Conservation (phyloP, 2,113 vertebrate genomes). For the Dermatemys mawii region DNA sequence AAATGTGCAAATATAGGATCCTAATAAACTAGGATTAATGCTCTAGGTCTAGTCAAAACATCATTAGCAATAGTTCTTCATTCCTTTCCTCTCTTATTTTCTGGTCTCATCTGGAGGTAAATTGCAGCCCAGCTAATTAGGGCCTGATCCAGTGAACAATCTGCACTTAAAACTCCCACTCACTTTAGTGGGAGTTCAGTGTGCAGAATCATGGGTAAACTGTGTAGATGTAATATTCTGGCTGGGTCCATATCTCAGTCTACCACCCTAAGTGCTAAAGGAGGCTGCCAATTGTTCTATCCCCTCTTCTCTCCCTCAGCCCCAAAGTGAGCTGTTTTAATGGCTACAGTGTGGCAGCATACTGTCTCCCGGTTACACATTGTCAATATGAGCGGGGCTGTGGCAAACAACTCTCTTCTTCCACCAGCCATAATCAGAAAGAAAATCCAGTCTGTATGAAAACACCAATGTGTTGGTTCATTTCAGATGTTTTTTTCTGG, state of each 20-base stretch:
- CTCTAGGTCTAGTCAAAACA: not conserved
- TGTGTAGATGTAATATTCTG: not conserved
- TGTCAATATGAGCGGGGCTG: not conserved
- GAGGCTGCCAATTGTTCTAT: not conserved
- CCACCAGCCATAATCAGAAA: not conserved
- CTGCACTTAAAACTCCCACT: not conserved
- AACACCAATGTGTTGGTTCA: not conserved
- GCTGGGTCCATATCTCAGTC: not conserved
- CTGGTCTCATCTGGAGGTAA: not conserved
- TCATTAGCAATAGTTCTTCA: not conserved
- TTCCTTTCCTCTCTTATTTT: slow-evolving; percentile 5
- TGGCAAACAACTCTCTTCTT: slow-evolving; percentile 2
- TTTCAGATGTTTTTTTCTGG: not conserved
- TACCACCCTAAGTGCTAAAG: not conserved
- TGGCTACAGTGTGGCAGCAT: not conserved
- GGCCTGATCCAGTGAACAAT: not conserved
- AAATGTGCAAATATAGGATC: not conserved
- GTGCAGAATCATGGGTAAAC: not conserved
- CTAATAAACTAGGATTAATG: not conserved
- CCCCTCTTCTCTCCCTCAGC: not conserved
- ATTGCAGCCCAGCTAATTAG: not conserved
- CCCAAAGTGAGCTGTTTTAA: not conserved
- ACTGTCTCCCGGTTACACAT: slow-evolving; percentile 25
- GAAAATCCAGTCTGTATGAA: not conserved
- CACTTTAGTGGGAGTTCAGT: not conserved